Evolutionary conservation across 2,888 invertebrate species (phyloP).

Genomic region (Chrysomela aeneicollis): DNA sequence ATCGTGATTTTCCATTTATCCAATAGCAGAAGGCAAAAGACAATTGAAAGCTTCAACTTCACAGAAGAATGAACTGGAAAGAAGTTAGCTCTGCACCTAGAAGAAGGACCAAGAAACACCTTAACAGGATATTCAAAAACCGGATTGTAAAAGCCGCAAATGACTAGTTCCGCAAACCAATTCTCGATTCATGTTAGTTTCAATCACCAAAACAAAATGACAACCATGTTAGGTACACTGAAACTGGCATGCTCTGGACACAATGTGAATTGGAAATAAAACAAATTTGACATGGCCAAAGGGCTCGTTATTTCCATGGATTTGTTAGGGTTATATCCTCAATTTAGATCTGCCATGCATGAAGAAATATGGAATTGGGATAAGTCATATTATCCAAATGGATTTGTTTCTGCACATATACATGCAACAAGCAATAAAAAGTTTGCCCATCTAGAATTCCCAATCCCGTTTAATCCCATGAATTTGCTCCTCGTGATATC

Average conservation of each 20-base stretch:
- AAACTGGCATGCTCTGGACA: background rate
- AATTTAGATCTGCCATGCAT: background rate
- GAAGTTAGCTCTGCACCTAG: too few relatives aligned
- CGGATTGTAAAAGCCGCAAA: too few relatives aligned
- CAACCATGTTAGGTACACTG: too few relatives aligned
- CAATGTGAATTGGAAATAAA: constrained; percentile 15
- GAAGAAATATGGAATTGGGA: background rate
- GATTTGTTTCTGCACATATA: background rate
- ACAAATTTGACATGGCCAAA: constrained; percentile 13
- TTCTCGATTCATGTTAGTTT: too few relatives aligned
- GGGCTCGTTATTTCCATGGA: background rate
- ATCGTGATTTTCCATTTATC: too few relatives aligned
- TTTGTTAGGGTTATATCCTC: background rate
- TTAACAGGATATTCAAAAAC: too few relatives aligned
- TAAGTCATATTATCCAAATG: background rate
- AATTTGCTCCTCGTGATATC: constrained; percentile 4
- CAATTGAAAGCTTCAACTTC: too few relatives aligned
- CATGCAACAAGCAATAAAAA: constrained; percentile 13
- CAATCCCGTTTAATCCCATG: constrained; percentile 6
- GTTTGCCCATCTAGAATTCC: constrained; percentile 1
- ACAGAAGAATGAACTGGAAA: too few relatives aligned
- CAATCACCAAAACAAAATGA: too few relatives aligned
- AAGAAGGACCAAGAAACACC: too few relatives aligned
- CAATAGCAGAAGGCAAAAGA: too few relatives aligned
- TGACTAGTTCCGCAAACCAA: too few relatives aligned